Evolutionary conservation across 1,140 invertebrate species (phyloP), one percentile per base, ranked within the genome.

Genomic region (Lineus longissimus): DNA sequence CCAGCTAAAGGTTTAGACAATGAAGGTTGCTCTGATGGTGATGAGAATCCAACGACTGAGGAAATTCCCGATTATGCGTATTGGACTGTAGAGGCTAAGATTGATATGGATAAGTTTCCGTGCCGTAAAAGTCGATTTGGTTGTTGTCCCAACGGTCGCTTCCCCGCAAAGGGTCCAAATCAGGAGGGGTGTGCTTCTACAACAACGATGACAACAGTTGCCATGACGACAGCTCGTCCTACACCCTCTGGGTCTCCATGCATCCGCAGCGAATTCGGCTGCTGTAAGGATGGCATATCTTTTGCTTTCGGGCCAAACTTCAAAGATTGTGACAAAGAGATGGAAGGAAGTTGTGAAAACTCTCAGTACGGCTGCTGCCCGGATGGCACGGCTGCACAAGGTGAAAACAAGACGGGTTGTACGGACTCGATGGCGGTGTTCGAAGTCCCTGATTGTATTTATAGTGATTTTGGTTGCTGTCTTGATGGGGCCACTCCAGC

Each of bases 171-270:
- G 55, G 79, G 77, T 27, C 70, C 73, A 23, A 29, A 66, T 56
- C 55, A 30, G 61, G 68, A 55, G 45, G 55, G 62, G 4, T 73
- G 63, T 60, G 56, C 45, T 29, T 40, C 86, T 0, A 19, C 25
- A 31, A 40, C 25, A 30, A 13, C 9, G 15, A 19, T 23, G 29
- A 40, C 25, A 30, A 13, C 9, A 22, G 11, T 27, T 65, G 86
- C 69, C 85, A 85, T 69, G 87, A 88, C 74, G 89, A 89, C 83
- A 76, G 36, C 19, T 62, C 51, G 36, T 59, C 30, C 31, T 23
- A 6, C 58, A 33, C 22, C 25, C 29, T 25, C 17, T 13, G 1
- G 30, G 2, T 40, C 36, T 25, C 31, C 54, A 1, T 29, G 55
- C 22, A 58, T 33, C n/a, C 41, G 29, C 27, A 30, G 33, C 31